Evolutionary conservation across 2,888 invertebrate genomes (phyloP), one percentile per base, ranked within the genome.

Genomic region (Lepidocyrtoides sp.): DNA sequence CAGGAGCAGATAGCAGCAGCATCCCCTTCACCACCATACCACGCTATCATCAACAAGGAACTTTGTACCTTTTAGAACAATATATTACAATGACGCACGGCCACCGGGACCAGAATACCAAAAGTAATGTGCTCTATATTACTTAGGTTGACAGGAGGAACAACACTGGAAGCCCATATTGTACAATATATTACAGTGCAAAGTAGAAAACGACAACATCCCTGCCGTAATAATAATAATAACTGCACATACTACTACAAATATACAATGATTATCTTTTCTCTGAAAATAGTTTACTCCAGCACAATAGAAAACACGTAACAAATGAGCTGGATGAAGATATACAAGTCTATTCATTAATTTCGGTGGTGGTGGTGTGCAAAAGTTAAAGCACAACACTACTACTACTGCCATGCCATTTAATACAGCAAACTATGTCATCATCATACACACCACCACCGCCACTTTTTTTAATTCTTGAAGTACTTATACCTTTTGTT

Each of bases 111-210:
- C 41, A 60, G 36, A 81, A 17, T 57, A 41, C 41, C 57, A 81
- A 54, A 32, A 79, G 57, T 81, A 81, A 81, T 81, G 60, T 60
- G 81, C 81, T 81, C 81, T 81, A 81, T 81, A 81, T 81, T 81
- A 81, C 81, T 81, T 81, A 81, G 60, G 81, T 60, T 81, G 81
- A 81, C 81, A 81, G 81, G 60, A 81, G 23, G 81, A 81, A 81
- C 81, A 81, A 57, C 60, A 81, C 26, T 81, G 57, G 32, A 29
- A 54, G 23, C 57, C 60, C 81, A 60, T 60, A 60, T 41, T 60
- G 81, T 57, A 60, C 57, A 81, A 81, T 81, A 36, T 44, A 44
- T 72, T 72, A 77, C 51, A 77, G 5, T 10, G 3, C 29, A 57
- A 10, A 32, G 23, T 17, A n/a, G 0, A 51, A 44, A 41, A 54